Evolutionary conservation across 2,888 invertebrate genomes (phyloP).

Genomic region (Sympetrum striolatum): DNA sequence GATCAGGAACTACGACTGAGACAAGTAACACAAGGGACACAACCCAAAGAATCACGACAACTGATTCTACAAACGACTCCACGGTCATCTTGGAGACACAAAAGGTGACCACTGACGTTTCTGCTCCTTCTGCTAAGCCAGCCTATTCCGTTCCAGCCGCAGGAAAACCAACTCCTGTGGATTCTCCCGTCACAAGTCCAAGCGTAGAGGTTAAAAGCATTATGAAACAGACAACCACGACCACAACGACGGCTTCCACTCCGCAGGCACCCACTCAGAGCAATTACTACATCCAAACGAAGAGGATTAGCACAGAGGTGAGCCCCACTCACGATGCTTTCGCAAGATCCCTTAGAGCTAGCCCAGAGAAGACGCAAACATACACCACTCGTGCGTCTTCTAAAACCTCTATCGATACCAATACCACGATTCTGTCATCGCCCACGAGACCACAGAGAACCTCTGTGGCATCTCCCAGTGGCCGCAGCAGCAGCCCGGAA

Average conservation of each 20-base stretch:
- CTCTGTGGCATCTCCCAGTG: background rate
- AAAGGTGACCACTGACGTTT: background rate
- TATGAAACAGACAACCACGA: constrained; percentile 13
- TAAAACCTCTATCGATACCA: constrained; percentile 54
- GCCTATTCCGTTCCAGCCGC: background rate
- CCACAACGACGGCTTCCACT: background rate
- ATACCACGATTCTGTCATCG: constrained; percentile 22
- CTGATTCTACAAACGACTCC: background rate
- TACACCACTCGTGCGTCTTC: constrained; percentile 51
- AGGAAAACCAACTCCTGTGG: constrained; percentile 30
- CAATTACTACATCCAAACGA: constrained; percentile 61
- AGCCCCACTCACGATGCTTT: constrained; percentile 80
- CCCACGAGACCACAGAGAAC: background rate
- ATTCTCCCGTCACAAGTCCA: constrained; percentile 18
- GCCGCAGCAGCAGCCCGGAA: background rate
- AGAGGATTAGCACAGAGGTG: constrained; percentile 67
- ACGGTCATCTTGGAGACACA: constrained; percentile 30
- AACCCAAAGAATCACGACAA: background rate
- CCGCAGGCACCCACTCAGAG: background rate
- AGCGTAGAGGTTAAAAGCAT: constrained; percentile 7
- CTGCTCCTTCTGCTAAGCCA: background rate
- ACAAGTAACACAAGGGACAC: background rate
- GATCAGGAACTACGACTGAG: constrained; percentile 46
- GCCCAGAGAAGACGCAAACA: constrained; percentile 61
- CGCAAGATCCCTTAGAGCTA: constrained; percentile 74